Conservation (phyloP, 2,888 invertebrate genomes). For the Papilio gigon region DNA sequence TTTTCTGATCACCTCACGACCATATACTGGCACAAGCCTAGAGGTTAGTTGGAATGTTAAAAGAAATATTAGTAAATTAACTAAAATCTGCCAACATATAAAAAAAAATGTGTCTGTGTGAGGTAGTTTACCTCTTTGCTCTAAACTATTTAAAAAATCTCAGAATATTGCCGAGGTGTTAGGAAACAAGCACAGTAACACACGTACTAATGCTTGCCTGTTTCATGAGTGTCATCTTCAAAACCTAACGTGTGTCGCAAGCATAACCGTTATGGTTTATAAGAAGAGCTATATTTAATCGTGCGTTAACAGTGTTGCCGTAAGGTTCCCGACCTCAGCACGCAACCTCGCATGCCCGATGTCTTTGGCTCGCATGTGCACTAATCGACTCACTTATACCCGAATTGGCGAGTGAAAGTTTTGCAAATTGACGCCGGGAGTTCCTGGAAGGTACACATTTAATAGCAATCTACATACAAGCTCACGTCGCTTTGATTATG, state of each 20-base stretch:
- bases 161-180: too few species aligned
- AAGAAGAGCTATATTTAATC: constrained; percentile 43
- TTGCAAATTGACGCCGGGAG: constrained; percentile 42
- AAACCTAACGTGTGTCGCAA: constrained; percentile 5
- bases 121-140: too few species aligned
- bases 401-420: constrained; percentile 56
- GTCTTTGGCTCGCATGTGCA: constrained; percentile 57
- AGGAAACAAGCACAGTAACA: too few species aligned
- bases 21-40: too few species aligned
- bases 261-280: constrained; percentile 6
- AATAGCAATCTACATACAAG: constrained; percentile 15
- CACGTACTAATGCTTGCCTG: too few species aligned
- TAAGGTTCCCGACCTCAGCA: constrained; percentile 62
- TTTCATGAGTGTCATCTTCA: neutral
- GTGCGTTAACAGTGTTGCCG: constrained; percentile 42
- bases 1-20: too few species aligned
- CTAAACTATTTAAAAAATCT: too few species aligned
- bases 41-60: too few species aligned
- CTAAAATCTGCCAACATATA: too few species aligned
- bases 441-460: constrained; percentile 44
- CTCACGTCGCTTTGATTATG: neutral
- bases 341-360: constrained; percentile 61
- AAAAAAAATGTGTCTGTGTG: too few species aligned
- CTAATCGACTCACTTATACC: constrained; percentile 59
- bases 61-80: too few species aligned